Percentiles rank a stretch among this genome's conserved stretches.
These are phyloP conservation scores for Tricholauxania praeusta DNA, from an alignment of 2,888 invertebrate species.

Conservation along the genomic window DNA sequence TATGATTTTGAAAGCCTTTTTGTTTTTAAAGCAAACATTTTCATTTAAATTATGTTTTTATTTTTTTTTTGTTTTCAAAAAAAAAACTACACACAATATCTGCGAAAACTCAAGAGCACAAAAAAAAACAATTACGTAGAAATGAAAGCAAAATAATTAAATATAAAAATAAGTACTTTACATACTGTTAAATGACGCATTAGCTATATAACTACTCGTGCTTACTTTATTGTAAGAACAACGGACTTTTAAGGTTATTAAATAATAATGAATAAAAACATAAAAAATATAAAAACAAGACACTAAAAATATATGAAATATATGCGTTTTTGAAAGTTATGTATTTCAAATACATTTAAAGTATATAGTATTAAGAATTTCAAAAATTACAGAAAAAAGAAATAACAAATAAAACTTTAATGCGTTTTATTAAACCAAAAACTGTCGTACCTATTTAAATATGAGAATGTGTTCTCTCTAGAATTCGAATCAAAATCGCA, in stretches of 20 bases:
- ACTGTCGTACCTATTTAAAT: neutral
- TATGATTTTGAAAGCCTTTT: no score
- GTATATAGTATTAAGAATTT: conserved; percentile 23
- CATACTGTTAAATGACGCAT: conserved; percentile 11
- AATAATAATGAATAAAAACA: conserved; percentile 35
- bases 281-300: conserved; percentile 34
- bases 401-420: conserved; percentile 24
- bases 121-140: conserved; percentile 23
- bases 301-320: neutral
- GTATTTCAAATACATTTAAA: conserved; percentile 14
- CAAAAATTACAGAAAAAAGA: conserved; percentile 8
- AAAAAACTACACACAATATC: conserved; percentile 1
- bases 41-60: neutral
- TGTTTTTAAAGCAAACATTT: no score
- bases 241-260: conserved; percentile 35
- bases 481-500: no score
- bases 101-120: neutral
- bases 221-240: conserved; percentile 25
- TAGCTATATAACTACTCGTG: conserved; percentile 30
- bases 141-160: conserved; percentile 3
- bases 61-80: conserved; percentile 38
- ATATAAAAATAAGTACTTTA: no score
- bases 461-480: no score
- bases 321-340: conserved; percentile 27
- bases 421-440: conserved; percentile 19